Conservation (phyloP, 1,140 invertebrate species). For the Pachypsylla venusta region DNA sequence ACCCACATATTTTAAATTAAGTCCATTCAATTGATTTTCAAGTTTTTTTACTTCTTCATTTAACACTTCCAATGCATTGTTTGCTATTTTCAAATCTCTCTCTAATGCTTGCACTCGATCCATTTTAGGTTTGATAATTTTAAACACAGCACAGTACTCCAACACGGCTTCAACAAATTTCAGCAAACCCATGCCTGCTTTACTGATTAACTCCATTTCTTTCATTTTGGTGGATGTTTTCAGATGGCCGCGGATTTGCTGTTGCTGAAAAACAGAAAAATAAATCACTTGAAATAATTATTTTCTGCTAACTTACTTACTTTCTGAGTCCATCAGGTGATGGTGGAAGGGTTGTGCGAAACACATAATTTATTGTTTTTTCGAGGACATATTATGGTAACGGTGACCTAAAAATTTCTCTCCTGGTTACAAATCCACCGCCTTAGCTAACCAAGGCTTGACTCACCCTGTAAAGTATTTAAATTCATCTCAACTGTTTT, state of each 20-base stretch:
- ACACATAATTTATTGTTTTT: too few species aligned
- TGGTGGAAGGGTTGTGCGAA: too few species aligned
- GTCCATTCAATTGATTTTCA: not conserved
- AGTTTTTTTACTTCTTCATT: constrained; percentile 20
- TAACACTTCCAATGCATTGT: constrained; percentile 21
- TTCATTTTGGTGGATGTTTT: constrained; percentile 46
- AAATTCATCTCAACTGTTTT: too few species aligned
- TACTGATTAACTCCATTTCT: constrained; percentile 57
- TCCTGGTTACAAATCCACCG: too few species aligned
- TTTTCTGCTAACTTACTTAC: too few species aligned
- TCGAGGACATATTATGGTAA: too few species aligned
- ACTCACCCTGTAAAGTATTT: too few species aligned
- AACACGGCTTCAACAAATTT: constrained; percentile 74
- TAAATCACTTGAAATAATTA: too few species aligned
- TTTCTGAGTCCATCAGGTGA: too few species aligned
- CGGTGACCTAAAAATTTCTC: too few species aligned
- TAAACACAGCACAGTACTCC: constrained; percentile 67
- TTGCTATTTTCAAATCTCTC: constrained; percentile 34
- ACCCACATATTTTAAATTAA: constrained; percentile 3
- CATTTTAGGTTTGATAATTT: constrained; percentile 75
- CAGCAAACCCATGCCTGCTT: constrained; percentile 65
- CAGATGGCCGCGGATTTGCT: constrained; percentile 3
- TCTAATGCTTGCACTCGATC: constrained; percentile 64
- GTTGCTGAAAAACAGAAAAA: constrained; percentile 1
- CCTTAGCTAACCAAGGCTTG: too few species aligned